Conservation (phyloP, 1,140 invertebrate species). For the Bombus polaris region DNA sequence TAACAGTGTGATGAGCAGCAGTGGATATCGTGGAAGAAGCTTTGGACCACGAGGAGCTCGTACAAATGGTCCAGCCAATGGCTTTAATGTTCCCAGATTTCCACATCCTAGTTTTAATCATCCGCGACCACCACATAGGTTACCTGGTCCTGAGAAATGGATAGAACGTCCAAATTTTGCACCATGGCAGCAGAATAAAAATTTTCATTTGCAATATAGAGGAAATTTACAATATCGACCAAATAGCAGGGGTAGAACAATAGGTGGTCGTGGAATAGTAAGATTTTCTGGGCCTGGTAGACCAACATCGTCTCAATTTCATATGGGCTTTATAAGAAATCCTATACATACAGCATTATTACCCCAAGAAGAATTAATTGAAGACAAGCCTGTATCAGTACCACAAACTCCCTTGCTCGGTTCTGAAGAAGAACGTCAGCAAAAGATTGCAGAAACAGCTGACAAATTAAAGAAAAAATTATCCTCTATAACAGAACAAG, state of each 20-base stretch:
- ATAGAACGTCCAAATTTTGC: slow-evolving; percentile 13
- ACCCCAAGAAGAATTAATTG: neutral
- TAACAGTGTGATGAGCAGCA: slow-evolving; percentile 71
- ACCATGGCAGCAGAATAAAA: slow-evolving; percentile 48
- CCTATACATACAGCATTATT: neutral
- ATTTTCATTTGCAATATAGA: slow-evolving; percentile 33
- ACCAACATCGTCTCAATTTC: neutral
- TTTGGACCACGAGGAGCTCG: slow-evolving; percentile 66
- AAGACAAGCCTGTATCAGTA: neutral
- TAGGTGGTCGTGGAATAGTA: neutral
- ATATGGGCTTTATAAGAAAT: slow-evolving; percentile 3
- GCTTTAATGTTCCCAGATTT: slow-evolving; percentile 45
- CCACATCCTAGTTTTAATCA: slow-evolving; percentile 51
- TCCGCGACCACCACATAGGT: slow-evolving; percentile 22
- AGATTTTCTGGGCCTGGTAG: slow-evolving; percentile 44
- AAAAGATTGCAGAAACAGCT: slow-evolving; percentile 77
- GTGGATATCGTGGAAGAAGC: slow-evolving; percentile 69
- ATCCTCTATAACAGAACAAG: slow-evolving; percentile 68
- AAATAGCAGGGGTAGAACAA: slow-evolving; percentile 15
- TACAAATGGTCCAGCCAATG: slow-evolving; percentile 49
- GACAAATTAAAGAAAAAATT: slow-evolving; percentile 77
- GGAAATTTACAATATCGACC: slow-evolving; percentile 33
- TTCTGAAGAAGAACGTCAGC: slow-evolving; percentile 78
- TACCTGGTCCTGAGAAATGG: slow-evolving; percentile 47
- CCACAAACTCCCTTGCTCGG: slow-evolving; percentile 69